Percentiles rank a stretch among this genome's conserved stretches.
Evolutionary conservation across 1,140 invertebrate species (phyloP).

Genomic region (Neoseiulus cucumeris): DNA sequence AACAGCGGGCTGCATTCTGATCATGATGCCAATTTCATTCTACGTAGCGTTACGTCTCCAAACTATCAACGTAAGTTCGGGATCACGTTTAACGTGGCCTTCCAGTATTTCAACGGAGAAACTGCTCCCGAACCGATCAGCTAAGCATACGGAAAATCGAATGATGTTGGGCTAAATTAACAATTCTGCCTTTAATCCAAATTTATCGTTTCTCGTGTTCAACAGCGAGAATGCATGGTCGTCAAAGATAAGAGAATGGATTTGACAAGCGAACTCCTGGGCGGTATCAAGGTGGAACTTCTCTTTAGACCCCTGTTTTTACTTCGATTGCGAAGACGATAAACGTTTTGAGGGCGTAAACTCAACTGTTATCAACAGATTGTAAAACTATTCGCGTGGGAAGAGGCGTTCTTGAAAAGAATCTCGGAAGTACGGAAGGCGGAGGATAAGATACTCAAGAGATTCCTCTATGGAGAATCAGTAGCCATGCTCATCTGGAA

Average conservation of each 20-base stretch:
- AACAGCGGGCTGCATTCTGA: neutral
- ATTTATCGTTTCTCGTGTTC: neutral
- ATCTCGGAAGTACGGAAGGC: neutral
- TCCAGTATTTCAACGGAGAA: too few relatives aligned
- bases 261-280: neutral
- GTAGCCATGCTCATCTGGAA: neutral
- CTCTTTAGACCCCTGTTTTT: too few relatives aligned
- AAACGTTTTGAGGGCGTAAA: too few relatives aligned
- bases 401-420: neutral
- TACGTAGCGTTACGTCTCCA: neutral
- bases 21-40: neutral
- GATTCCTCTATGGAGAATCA: neutral
- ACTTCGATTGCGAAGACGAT: too few relatives aligned
- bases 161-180: too few relatives aligned
- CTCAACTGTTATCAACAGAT: neutral
- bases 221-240: neutral
- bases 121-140: too few relatives aligned
- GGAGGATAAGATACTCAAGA: neutral
- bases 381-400: neutral
- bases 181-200: neutral
- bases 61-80: slow-evolving; percentile 1
- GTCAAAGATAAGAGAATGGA: neutral
- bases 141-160: too few relatives aligned
- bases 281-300: neutral
- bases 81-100: too few relatives aligned